Base-by-base conservation (phyloP, 1,140 invertebrate genomes). In the Bombyx mori region DNA sequence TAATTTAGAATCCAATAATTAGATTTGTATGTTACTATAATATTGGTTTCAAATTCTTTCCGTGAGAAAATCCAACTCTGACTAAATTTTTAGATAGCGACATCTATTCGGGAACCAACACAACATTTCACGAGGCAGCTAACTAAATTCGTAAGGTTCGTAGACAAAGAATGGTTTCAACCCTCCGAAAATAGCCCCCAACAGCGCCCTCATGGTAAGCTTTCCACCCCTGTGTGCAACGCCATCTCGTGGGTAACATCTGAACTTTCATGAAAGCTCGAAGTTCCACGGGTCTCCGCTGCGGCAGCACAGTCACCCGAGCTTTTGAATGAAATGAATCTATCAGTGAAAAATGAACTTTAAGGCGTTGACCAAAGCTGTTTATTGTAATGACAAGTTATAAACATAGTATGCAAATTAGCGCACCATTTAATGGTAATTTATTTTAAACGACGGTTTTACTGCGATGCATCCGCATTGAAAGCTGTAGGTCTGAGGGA, bases 371-470 rank as follows among this genome's bases (percentile, higher is more conserved):
- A 62, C 46, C 80, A 80, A 62, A 74, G 81, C 79, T 74, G 68
- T 64, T 66, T 80, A 5, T 80, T 81, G 35, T 69, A 53, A 42
- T 74, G 68, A 61, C 55, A 64, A 68, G 62, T 70, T 69, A 66
- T 61, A 60, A 66, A 65, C 69, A 74, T 77, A 81, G 82, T 89
- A 89, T 89, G 88, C 86, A 89, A 88, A 89, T 89, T 83, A 87
- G 77, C 73, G 71, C 72, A 71, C 83, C 79, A 88, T 89, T 89
- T 88, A 83, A 83, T 84, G 84, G 86, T 87, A 88, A 89, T 89
- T 89, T 89, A 88, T 89, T 86, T 87, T 77, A 86, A 88, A 85
- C 79, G 83, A 88, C 88, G 85, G 88, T 84, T 88, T 86, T 88
- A 85, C 75, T 83, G 85, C 73, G 76, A 71, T 86, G 84, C 87